Evolutionary conservation across 2,888 invertebrate species (phyloP).

Genomic region (Dolichomitus sp.): DNA sequence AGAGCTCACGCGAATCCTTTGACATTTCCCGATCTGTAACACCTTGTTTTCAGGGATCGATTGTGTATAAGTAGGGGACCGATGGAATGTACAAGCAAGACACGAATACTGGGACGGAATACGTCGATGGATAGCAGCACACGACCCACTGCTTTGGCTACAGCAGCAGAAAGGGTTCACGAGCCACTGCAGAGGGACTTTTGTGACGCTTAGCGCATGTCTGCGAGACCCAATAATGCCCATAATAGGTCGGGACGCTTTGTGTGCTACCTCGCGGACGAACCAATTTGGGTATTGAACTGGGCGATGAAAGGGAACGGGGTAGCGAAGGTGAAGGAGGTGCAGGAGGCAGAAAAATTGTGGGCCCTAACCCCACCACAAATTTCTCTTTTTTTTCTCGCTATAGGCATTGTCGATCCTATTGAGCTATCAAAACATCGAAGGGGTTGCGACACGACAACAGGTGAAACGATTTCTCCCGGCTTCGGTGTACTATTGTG

Average conservation of each 20-base stretch:
- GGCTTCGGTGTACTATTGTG: slow-evolving; percentile 42
- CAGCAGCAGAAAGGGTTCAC: slow-evolving; percentile 57
- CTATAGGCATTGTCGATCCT: slow-evolving; percentile 82
- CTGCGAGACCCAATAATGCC: slow-evolving; percentile 41
- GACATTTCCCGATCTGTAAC: slow-evolving; percentile 80
- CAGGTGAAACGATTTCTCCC: slow-evolving; percentile 74
- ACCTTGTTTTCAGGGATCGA: slow-evolving; percentile 75
- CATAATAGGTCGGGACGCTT: slow-evolving; percentile 63
- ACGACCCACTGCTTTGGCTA: slow-evolving; percentile 58
- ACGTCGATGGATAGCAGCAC: slow-evolving; percentile 62
- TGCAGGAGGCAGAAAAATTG: slow-evolving; percentile 16
- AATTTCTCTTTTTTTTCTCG: slow-evolving; percentile 71
- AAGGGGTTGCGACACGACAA: slow-evolving; percentile 73
- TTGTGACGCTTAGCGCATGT: slow-evolving; percentile 14
- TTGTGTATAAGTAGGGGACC: slow-evolving; percentile 22
- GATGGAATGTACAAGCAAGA: slow-evolving; percentile 7
- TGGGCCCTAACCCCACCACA: slow-evolving; percentile 60
- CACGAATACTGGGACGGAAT: slow-evolving; percentile 12
- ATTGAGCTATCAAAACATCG: slow-evolving; percentile 86
- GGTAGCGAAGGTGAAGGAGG: slow-evolving; percentile 21
- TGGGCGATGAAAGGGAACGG: slow-evolving; percentile 79
- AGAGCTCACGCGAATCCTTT: slow-evolving; percentile 72
- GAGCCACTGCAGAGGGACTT: slow-evolving; percentile 37
- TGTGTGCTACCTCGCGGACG: slow-evolving; percentile 73
- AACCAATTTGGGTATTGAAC: slow-evolving; percentile 85